Evolutionary conservation across 2,797 vertebrate species (phyloP).

Genomic region (Calcarius lapponicus): DNA sequence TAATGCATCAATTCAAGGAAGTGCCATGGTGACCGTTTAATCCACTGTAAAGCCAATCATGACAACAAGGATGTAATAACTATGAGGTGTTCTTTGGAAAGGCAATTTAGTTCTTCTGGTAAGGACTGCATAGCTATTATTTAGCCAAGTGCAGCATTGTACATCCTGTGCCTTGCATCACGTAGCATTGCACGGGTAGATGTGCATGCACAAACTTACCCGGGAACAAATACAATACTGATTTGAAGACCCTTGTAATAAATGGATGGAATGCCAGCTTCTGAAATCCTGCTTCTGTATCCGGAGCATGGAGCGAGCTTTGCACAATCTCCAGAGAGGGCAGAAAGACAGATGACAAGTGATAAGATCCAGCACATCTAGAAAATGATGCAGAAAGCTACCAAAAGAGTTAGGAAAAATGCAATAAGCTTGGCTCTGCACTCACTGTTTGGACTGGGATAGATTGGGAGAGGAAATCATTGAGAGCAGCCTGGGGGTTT

Average conservation of each 20-base stretch:
- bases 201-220: neutral
- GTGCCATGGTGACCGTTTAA: neutral
- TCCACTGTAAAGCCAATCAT: neutral
- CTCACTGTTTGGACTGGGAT: neutral
- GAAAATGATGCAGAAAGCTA: neutral
- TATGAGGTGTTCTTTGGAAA: neutral
- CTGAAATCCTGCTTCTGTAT: neutral
- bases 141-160: neutral
- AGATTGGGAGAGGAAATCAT: neutral
- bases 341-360: neutral
- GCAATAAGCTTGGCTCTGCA: neutral
- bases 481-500: neutral
- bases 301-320: neutral
- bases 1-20: neutral
- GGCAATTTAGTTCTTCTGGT: neutral
- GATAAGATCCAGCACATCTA: neutral
- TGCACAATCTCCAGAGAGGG: neutral
- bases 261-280: neutral
- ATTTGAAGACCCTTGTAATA: neutral
- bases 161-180: neutral
- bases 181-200: accelerated
- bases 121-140: neutral
- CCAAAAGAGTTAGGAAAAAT: neutral
- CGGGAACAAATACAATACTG: neutral
- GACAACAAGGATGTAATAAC: neutral